Percentiles rank a stretch among this genome's conserved stretches.
phyloP scores from a whole-genome alignment of 2,797 vertebrate genomes.

The Propithecus perrieri region DNA sequence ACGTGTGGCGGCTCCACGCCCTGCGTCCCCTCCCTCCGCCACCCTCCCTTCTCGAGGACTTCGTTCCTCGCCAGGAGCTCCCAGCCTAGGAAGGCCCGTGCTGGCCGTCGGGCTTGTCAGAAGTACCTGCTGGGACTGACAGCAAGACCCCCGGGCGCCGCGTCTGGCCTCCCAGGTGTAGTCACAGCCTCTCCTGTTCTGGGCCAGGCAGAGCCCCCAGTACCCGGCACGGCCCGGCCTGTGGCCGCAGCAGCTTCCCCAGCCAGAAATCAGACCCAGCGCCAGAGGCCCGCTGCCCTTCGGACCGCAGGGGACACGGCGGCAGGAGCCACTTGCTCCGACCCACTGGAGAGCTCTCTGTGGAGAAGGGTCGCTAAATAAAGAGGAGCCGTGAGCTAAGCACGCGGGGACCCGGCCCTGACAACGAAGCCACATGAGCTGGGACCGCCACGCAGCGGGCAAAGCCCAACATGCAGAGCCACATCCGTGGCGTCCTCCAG shows the following conservation, averaged over 20 bases:
- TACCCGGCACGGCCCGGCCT: background rate
- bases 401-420: background rate
- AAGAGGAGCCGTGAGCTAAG: background rate
- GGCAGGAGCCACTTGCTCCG: background rate
- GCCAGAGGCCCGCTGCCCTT: accelerated
- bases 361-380: background rate
- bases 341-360: background rate
- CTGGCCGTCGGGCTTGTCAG: background rate
- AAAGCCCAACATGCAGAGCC: background rate
- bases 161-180: background rate
- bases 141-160: no score
- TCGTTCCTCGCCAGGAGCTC: no score
- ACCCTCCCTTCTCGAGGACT: background rate
- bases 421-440: background rate
- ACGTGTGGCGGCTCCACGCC: accelerated
- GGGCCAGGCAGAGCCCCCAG: background rate
- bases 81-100: background rate
- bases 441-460: accelerated
- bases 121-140: background rate
- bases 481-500: background rate
- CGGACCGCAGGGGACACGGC: background rate
- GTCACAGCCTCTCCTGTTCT: background rate
- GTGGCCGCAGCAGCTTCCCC: background rate
- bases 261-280: background rate
- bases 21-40: no score